Evolutionary conservation across 2,888 invertebrate genomes (phyloP).

Genomic region (Chalcis sispes): DNA sequence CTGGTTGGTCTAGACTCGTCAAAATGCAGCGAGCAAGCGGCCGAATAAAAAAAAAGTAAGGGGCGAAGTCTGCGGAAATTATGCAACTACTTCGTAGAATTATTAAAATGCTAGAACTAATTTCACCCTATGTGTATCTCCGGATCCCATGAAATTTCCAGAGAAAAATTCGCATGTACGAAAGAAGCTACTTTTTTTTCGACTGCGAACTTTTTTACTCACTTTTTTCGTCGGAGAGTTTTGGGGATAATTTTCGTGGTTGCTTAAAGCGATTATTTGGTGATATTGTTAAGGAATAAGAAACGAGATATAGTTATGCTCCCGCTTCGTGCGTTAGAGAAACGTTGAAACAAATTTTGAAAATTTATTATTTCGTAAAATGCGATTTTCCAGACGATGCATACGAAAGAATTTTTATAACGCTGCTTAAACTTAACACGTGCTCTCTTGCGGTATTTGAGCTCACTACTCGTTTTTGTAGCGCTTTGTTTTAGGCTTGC

Average conservation of each 20-base stretch:
- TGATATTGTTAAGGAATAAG: not conserved
- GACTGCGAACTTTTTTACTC: not conserved
- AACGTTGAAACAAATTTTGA: conserved; percentile 9
- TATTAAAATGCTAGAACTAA: conserved; percentile 51
- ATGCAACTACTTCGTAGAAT: not conserved
- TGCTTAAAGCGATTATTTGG: conserved; percentile 8
- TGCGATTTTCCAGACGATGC: not conserved
- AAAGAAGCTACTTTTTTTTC: not conserved
- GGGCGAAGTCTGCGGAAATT: not conserved
- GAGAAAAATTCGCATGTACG: not conserved
- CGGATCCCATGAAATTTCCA: not conserved
- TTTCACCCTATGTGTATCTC: conserved; percentile 47
- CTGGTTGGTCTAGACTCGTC: not conserved
- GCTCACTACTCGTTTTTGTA: too few species aligned
- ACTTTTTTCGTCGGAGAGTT: not conserved
- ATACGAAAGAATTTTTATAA: too few species aligned
- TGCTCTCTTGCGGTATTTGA: too few species aligned
- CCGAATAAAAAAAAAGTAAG: not conserved
- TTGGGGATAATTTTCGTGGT: not conserved
- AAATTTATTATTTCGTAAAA: conserved; percentile 5
- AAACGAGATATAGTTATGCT: not conserved
- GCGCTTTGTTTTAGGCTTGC: too few species aligned
- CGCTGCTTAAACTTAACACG: too few species aligned
- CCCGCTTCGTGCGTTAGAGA: not conserved
- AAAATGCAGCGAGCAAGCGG: not conserved